phyloP scores from a whole-genome alignment of 1,140 invertebrate genomes.

The Brachionus sp. region DNA sequence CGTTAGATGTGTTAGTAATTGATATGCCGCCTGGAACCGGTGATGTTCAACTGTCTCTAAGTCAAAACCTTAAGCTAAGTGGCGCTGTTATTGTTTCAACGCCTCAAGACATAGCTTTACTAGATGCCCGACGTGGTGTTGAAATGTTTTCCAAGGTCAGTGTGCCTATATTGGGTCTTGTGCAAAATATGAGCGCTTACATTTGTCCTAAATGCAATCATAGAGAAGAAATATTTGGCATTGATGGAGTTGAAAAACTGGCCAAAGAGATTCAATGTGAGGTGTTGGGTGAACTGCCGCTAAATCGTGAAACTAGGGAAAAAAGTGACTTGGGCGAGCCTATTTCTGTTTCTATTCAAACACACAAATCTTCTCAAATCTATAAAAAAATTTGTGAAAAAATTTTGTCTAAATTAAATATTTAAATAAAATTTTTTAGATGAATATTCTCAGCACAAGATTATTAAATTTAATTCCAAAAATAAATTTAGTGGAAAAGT shows the following conservation, averaged over 20 bases:
- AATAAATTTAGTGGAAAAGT: slow-evolving; percentile 7
- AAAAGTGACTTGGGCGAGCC: slow-evolving; percentile 71
- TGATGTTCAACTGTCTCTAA: slow-evolving; percentile 44
- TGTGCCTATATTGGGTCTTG: slow-evolving; percentile 16
- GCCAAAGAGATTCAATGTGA: slow-evolving; percentile 2
- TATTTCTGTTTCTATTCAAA: slow-evolving; percentile 67
- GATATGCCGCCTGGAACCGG: slow-evolving; percentile 45
- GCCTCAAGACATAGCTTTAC: slow-evolving; percentile 31
- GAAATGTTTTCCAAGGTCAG: slow-evolving; percentile 29
- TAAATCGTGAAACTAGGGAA: slow-evolving; percentile 67
- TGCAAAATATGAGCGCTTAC: slow-evolving; percentile 42
- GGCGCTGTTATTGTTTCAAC: slow-evolving; percentile 35
- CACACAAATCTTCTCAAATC: slow-evolving; percentile 49
- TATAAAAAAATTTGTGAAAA: slow-evolving; percentile 37
- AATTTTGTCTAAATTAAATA: slow-evolving; percentile 25
- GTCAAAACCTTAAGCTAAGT: slow-evolving; percentile 73
- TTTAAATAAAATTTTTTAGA: slow-evolving; percentile 44
- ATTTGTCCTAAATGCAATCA: slow-evolving; percentile 23
- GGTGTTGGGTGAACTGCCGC: slow-evolving; percentile 64
- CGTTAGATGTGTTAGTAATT: slow-evolving; percentile 32
- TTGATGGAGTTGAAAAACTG: not conserved
- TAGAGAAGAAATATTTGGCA: slow-evolving; percentile 38
- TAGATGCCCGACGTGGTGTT: slow-evolving; percentile 7
- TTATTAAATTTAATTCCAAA: not conserved
- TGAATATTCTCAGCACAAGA: slow-evolving; percentile 32